Evolutionary conservation across 2,888 invertebrate species (phyloP), one percentile per base, ranked within the genome.

Genomic region (Temnothorax ravouxi): DNA sequence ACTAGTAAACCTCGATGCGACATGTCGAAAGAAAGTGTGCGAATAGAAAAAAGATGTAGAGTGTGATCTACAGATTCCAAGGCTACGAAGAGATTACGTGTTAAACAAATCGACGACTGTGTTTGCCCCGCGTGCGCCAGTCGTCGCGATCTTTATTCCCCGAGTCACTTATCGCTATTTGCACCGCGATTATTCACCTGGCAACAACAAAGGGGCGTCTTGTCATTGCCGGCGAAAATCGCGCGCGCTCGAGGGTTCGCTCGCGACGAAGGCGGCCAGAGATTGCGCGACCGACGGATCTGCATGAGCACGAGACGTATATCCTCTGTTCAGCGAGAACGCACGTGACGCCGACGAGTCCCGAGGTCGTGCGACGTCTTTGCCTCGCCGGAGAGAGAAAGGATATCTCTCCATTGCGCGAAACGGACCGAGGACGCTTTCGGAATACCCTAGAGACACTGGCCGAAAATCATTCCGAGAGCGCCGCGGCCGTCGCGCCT

Each of bases 341-440:
- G 72, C 84, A 82, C 77, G 82, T 82, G 81, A 87, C 71, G 59
- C 69, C 84, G 34, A 79, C 29, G 71, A 77, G 29, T 67, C 76
- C 85, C 84, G 88, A 88, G 88, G 86, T 84, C 80, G 69, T 71
- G 62, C 75, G 50, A 71, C 62, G 21, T 56, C 29, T 62, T 47
- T 75, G 81, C 61, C 74, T 72, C n/a, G 61, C 21, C 62, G 79
- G 83, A 82, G 85, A 82, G 85, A 67, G 66, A 89, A 89, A 90
- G 87, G 88, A 85, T n/a, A n/a, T n/a, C n/a, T 89, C 62, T 61
- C n/a, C 34, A 6, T 34, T 34, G 41, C 34, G 74, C 44, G 8
- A 34, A 64, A 74, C 11, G 34, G 72, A 61, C 44, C 50, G 71
- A 41, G 82, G 83, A 83, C 69, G 38, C 66, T 86, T 86, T 76